phyloP scores from a whole-genome alignment of 2,797 vertebrate genomes.

The Lithobates pipiens region DNA sequence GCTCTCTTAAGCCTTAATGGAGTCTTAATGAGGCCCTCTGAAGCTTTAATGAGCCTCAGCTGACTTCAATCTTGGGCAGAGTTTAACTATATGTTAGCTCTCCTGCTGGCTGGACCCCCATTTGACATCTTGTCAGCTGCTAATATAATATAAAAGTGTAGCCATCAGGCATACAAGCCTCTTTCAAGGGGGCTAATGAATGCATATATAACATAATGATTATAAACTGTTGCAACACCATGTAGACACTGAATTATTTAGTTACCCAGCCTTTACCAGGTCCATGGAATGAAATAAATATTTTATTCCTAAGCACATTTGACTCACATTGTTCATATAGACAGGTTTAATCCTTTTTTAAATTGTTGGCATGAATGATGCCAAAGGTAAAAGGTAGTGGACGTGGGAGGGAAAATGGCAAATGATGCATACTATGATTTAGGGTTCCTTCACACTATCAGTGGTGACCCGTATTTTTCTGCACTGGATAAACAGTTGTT shows the following conservation, averaged over 20 bases:
- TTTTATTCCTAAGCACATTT: slow-evolving; percentile 40
- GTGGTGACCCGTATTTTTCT: too few relatives aligned
- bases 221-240: slow-evolving; percentile 54
- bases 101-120: slow-evolving; percentile 59
- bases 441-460: too few relatives aligned
- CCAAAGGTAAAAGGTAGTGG: slow-evolving; percentile 11
- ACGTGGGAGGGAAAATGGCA: background rate
- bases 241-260: slow-evolving; percentile 55
- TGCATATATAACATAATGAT: slow-evolving; percentile 54
- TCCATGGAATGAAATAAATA: slow-evolving; percentile 40
- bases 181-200: slow-evolving; percentile 50
- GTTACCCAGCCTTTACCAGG: slow-evolving; percentile 37
- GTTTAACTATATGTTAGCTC: slow-evolving; percentile 61
- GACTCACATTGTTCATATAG: slow-evolving; percentile 20
- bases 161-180: slow-evolving; percentile 56
- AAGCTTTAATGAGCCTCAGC: slow-evolving; percentile 61
- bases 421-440: background rate
- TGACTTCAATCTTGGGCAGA: slow-evolving; percentile 61
- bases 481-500: too few relatives aligned
- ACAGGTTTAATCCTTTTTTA: slow-evolving; percentile 20
- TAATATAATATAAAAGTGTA: slow-evolving; percentile 55
- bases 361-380: slow-evolving; percentile 7
- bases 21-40: slow-evolving; percentile 61
- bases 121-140: slow-evolving; percentile 62
- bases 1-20: slow-evolving; percentile 61